Evolutionary conservation across 2,888 invertebrate species (phyloP).

Genomic region (Lasioglossum lativentre): DNA sequence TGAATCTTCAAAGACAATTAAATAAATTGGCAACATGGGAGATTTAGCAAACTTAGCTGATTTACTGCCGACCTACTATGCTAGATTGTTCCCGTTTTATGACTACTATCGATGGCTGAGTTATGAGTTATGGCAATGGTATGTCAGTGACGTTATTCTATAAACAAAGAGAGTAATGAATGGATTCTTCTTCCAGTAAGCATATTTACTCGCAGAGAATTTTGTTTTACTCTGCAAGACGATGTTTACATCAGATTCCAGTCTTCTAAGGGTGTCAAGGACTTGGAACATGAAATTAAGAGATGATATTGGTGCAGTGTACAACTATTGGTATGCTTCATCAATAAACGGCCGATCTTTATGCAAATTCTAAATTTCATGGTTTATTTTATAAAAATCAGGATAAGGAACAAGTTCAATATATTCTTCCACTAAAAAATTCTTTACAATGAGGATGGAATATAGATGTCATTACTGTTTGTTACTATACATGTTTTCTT

Average conservation of each 20-base stretch:
- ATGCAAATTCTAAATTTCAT: too few species aligned
- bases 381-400: too few species aligned
- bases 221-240: conserved; percentile 96
- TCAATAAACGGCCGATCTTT: too few species aligned
- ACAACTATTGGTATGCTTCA: conserved; percentile 86
- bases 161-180: neutral
- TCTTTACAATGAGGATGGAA: too few species aligned
- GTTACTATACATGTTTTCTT: too few species aligned
- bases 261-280: conserved; percentile 92
- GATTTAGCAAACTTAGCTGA: conserved; percentile 86
- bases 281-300: conserved; percentile 92
- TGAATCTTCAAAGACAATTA: neutral
- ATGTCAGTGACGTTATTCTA: conserved; percentile 52
- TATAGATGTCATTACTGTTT: too few species aligned
- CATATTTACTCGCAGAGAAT: conserved; percentile 92
- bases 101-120: conserved; percentile 95
- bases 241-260: conserved; percentile 97
- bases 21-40: conserved; percentile 40
- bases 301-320: conserved; percentile 97
- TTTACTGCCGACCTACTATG: conserved; percentile 95
- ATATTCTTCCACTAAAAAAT: too few species aligned
- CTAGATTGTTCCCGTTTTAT: conserved; percentile 94
- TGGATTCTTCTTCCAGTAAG: conserved; percentile 82
- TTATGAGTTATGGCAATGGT: conserved; percentile 92
- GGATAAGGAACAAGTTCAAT: too few species aligned